Evolutionary conservation across 2,113 vertebrate genomes (phyloP), one percentile per base, ranked within the genome.

Genomic region (Callipepla californica): DNA sequence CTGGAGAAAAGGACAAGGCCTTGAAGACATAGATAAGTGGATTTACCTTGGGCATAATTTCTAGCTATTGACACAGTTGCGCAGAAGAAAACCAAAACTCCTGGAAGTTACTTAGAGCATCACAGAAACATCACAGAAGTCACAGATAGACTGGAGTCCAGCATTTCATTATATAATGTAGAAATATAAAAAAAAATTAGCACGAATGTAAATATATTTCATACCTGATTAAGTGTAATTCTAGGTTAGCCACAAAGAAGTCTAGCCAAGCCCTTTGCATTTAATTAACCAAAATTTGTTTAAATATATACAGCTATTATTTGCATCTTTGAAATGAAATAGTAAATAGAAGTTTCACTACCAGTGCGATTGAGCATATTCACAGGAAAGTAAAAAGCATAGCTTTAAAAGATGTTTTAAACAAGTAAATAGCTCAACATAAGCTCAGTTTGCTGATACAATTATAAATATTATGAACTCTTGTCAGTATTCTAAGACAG

Each of bases 31-130:
- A 50, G 18, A 66, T 45, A 48, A 75, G 51, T 38, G 84, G 34
- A 22, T 2, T 75, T n/a, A 11, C 44, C 36, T 68, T 51, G 72
- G 87, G 22, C 3, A 7, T 10, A 13, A 89, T 81, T 72, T 70
- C 40, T 26, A 75, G 34, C n/a, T 16, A 26, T 0, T 66, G 25
- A 57, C 5, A 57, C 3, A 47, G 13, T 7, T 30, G 3, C 2
- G 34, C 16, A 28, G 28, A 68, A 48, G 14, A 72, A 72, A 66
- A 2, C 2, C 28, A 11, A 11, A 30, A 19, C 25, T 9, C 48
- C 21, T n/a, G 51, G 78, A 75, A 65, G 5, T 25, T 44, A 68
- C 9, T 32, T 74, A 42, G 23, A 34, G 40, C 40, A 40, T 40
- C 40, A 40, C 40, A 40, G 40, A 40, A 40, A 40, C 47, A 21